Base-by-base conservation (phyloP, 2,797 vertebrate species). In the Nasua narica region DNA sequence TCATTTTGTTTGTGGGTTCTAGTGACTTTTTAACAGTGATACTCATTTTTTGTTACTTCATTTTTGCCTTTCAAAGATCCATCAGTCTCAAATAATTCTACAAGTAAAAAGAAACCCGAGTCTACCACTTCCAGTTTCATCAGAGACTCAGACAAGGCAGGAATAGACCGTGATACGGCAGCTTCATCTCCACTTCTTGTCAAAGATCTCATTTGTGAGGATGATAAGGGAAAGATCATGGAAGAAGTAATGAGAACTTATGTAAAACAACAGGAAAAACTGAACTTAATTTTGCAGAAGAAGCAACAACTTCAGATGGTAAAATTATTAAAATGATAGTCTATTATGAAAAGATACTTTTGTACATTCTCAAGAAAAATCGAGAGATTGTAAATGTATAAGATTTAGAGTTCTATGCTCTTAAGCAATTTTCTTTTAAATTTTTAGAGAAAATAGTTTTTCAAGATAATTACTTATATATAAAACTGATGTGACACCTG, bases 211-310 rank as follows among this genome's bases (percentile, higher is more conserved):
- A 98, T 97, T 87, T 98, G 98, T 98, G 99, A 99, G 97, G 99
- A 99, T 35, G 99, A 99, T 98, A 99, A 99, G 98, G 99, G 99
- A 85, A 99, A 98, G 98, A 99, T 99, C 97, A 99, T 99, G 98
- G 99, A 99, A 98, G 99, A 99, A 99, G 99, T 99, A 48, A 99
- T 99, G 98, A 99, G 99, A 98, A 99, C 99, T 97, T 99, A 99
- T 90, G 98, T 99, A 98, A 99, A 99, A 97, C 99, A 99, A 98
- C 99, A 99, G 98, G 99, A 99, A 96, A 99, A 99, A 96, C 99
- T 99, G 15, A 99, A 99, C 97, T 99, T 98, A 90, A 99, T 99
- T 97, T 98, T 99, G 98, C 99, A 99, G 98, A 99, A 99, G 98
- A 99, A 99, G 97, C 99, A 99, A 96, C 99, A 99, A 98, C 99